Conservation (phyloP, 2,113 vertebrate genomes). For the Cairina moschata region DNA sequence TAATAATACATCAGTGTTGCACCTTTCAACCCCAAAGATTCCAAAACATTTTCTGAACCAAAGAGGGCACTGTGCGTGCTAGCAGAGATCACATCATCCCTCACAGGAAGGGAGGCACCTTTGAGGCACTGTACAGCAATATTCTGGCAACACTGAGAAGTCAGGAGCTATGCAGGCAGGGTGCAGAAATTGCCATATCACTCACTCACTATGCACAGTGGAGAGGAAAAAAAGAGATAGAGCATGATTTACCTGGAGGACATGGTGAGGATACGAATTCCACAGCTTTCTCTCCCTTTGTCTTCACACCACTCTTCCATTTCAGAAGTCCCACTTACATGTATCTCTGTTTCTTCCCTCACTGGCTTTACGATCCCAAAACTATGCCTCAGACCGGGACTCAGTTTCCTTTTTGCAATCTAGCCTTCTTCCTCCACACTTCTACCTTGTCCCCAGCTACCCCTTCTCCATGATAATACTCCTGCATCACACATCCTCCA, state of each 20-base stretch:
- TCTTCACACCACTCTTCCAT: background rate
- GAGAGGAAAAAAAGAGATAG: background rate
- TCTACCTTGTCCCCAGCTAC: accelerated
- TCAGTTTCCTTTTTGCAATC: background rate
- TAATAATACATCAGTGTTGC: background rate
- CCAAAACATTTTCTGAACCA: background rate
- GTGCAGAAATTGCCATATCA: accelerated
- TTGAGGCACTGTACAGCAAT: accelerated
- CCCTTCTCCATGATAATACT: accelerated
- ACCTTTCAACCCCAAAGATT: background rate
- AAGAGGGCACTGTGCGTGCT: background rate
- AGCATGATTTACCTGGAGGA: background rate
- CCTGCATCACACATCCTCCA: accelerated
- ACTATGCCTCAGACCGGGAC: background rate
- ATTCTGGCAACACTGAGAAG: background rate
- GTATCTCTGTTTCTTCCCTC: background rate
- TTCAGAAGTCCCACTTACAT: accelerated
- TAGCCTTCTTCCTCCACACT: background rate
- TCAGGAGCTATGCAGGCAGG: background rate
- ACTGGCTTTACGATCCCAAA: background rate
- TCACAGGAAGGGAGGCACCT: background rate
- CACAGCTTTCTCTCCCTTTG: background rate
- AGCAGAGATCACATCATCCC: background rate
- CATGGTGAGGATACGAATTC: background rate
- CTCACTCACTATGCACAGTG: accelerated